These are phyloP conservation scores for human DNA, from an alignment of 2,113 vertebrate species.

Conservation along the genomic window GRCh38 chr11:126607001-126607500, in stretches of 20 bases:
- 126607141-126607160: not conserved
- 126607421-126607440: not conserved
- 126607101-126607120: not conserved
- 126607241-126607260: not conserved
- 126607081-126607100: not conserved
- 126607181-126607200: not conserved
- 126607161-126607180: too few relatives aligned
- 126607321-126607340: rapidly evolving
- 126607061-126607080: not conserved
- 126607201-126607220: not conserved
- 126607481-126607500: conserved; percentile 25
- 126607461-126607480: conserved; percentile 54
- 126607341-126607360: not conserved
- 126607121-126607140: not conserved
- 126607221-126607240: not conserved
- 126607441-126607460: not conserved
- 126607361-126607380: not conserved
- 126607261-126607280: not conserved
- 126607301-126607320: not conserved
- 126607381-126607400: not conserved
- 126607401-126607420: rapidly evolving
- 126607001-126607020: not conserved
- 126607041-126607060: not conserved
- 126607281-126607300: rapidly evolving
- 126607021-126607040: not conserved